These are phyloP conservation scores for Cataglyphis altisquamis DNA, from an alignment of 2,888 invertebrate species.

Conservation along the genomic window DNA sequence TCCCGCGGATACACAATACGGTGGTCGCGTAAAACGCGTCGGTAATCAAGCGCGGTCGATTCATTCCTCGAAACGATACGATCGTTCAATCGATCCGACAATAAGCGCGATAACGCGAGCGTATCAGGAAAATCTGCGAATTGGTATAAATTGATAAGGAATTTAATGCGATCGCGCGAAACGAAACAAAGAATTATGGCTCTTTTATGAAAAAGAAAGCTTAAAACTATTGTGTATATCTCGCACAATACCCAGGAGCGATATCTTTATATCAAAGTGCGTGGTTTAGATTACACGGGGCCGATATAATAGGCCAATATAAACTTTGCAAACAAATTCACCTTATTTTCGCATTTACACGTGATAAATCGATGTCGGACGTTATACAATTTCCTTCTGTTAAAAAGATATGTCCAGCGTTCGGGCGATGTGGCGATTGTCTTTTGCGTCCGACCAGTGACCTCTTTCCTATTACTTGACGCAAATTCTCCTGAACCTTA, in stretches of 20 bases:
- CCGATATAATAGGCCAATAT: neutral
- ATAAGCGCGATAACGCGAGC: slow-evolving; percentile 19
- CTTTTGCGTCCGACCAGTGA: neutral
- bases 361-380: slow-evolving; percentile 13
- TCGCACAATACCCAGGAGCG: neutral
- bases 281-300: slow-evolving; percentile 18
- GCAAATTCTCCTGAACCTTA: neutral
- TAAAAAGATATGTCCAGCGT: neutral
- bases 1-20: slow-evolving; percentile 7
- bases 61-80: neutral
- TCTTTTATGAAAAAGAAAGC: neutral
- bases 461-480: neutral
- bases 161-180: slow-evolving; percentile 18
- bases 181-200: neutral
- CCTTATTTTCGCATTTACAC: neutral
- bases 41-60: slow-evolving; percentile 23
- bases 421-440: neutral
- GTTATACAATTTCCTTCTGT: slow-evolving; percentile 32
- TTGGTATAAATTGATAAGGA: slow-evolving; percentile 30
- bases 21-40: slow-evolving; percentile 29
- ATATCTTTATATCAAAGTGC: slow-evolving; percentile 38
- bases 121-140: slow-evolving; percentile 13
- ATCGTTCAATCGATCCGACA: slow-evolving; percentile 1
- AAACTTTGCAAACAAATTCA: neutral
- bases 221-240: slow-evolving; percentile 16